Base-by-base conservation (phyloP, 1,140 invertebrate species). In the Apis dorsata region DNA sequence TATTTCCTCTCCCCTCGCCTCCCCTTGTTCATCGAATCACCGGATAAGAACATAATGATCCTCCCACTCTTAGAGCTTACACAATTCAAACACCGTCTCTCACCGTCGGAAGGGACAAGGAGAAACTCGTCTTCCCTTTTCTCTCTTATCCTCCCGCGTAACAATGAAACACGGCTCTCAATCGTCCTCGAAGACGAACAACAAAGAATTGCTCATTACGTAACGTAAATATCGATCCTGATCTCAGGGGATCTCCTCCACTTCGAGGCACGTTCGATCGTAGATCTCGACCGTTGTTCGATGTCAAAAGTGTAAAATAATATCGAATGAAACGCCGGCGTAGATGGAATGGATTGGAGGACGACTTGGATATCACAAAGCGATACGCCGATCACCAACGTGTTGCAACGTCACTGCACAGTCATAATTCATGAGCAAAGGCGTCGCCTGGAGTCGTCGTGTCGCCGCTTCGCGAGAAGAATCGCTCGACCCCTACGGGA, bases 341-440 rank as follows among this genome's bases (percentile, higher is more conserved):
- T 34, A 60, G 65, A 55, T 19, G 21, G n/a, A 53, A 24, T 44
- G 5, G 59, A 11, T 28, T 10, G 66, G 17, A 4, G 17, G n/a
- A 0, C 51, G 69, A n/a, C 9, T 74, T 44, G 60, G 55, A 51
- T 21, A 28, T 78, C 15, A 60, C 68, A 55, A 71, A 51, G 51
- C 51, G 28, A 34, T 11, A 44, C 34, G 51, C 79, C 68, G 85
- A 86, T 86, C 86, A 69, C 57, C 63, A 83, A 76, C 81, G 73
- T 81, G 70, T 88, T 79, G 86, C 87, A 24, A 69, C 83, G 87
- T 88, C 87, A 88, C 81, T 69, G 13, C 55, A 74, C 34, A n/a
- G 12, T 81, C 84, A 86, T 88, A 84, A 86, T 62, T 88, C 81
- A 88, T 60, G 74, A 81, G 66, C 62, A 74, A 53, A 71, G 72